Evolutionary conservation across 2,113 vertebrate species (phyloP).

Genomic region (Progne subis): DNA sequence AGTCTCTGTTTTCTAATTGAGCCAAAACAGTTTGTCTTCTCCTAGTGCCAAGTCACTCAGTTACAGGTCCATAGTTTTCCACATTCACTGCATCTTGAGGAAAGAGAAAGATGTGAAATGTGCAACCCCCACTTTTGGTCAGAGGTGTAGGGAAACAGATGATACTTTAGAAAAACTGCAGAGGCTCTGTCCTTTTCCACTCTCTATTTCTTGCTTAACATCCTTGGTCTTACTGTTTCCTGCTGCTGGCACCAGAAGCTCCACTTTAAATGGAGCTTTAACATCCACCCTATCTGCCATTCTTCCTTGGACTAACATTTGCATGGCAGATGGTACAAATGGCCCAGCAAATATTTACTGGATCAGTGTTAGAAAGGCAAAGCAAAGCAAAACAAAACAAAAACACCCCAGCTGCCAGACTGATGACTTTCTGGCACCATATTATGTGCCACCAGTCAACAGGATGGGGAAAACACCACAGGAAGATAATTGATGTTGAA

Average conservation of each 20-base stretch:
- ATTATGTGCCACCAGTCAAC: slow-evolving; percentile 23
- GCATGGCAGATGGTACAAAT: slow-evolving; percentile 78
- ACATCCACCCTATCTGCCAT: slow-evolving; percentile 46
- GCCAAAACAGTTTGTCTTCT: not conserved
- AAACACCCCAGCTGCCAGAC: slow-evolving; percentile 66
- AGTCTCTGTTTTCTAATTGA: not conserved
- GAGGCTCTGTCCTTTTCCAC: not conserved
- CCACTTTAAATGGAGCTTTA: slow-evolving; percentile 61
- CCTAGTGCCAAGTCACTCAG: not conserved
- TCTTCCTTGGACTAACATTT: slow-evolving; percentile 72
- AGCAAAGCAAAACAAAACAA: slow-evolving; percentile 29
- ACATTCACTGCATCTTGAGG: not conserved
- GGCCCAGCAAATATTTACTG: slow-evolving; percentile 76
- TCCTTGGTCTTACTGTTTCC: slow-evolving; percentile 13
- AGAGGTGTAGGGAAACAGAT: not conserved
- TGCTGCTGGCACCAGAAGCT: slow-evolving; percentile 15
- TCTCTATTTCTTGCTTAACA: not conserved
- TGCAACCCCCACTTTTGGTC: not conserved
- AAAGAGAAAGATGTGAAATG: not conserved
- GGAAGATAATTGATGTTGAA: slow-evolving; percentile 46
- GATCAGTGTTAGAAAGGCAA: slow-evolving; percentile 67
- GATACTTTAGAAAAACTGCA: not conserved
- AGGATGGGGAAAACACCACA: slow-evolving; percentile 19
- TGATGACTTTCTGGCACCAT: slow-evolving; percentile 70
- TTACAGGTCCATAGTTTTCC: not conserved